Percentiles rank a stretch among this genome's conserved stretches.
Conservation (phyloP, 2,797 vertebrate species). For the Linurgus olivaceus region DNA sequence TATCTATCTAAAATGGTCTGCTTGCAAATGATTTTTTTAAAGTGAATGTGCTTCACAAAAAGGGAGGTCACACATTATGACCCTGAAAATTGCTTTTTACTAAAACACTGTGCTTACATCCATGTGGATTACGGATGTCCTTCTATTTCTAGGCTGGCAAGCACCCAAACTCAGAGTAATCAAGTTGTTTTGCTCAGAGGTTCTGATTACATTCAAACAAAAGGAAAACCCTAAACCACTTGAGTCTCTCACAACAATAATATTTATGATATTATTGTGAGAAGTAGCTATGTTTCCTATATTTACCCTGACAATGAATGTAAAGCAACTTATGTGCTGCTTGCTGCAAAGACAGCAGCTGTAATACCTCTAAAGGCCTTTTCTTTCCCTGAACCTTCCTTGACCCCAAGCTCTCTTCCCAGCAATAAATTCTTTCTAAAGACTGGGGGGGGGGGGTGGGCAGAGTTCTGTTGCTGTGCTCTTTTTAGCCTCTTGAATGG, state of each 20-base stretch:
- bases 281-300: neutral
- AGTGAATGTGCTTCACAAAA: neutral
- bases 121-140: neutral
- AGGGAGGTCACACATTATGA: neutral
- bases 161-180: neutral
- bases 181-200: neutral
- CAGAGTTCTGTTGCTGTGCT: no score
- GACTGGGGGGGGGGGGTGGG: neutral
- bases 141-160: constrained; percentile 3
- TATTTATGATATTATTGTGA: neutral
- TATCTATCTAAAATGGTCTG: neutral
- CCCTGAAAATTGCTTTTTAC: neutral
- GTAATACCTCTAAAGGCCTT: neutral
- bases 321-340: neutral
- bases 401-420: constrained; percentile 11
- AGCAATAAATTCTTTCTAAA: constrained; percentile 7
- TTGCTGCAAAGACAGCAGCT: neutral
- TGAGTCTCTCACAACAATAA: neutral
- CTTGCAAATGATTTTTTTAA: neutral
- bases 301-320: neutral
- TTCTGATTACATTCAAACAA: neutral
- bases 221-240: neutral
- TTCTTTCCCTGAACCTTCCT: constrained; percentile 22
- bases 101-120: neutral
- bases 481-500: neutral